Percentiles rank a stretch among this genome's conserved stretches.
Conservation (phyloP, 2,888 invertebrate species). For the Stenodema calcarata region DNA sequence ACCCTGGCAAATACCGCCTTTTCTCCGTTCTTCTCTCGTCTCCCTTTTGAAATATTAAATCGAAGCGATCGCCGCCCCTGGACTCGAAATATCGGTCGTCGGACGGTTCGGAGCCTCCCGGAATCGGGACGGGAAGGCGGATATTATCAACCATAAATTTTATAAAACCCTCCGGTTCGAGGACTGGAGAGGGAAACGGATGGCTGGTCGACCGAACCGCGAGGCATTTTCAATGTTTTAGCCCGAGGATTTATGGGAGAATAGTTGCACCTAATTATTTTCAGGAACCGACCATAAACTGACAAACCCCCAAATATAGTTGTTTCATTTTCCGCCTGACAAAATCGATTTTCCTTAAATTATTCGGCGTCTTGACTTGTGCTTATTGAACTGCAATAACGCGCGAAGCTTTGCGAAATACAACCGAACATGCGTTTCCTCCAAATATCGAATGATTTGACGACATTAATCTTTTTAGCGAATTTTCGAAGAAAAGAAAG, state of each 20-base stretch:
- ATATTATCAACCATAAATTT: neutral
- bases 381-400: too few species aligned
- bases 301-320: neutral
- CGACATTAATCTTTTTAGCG: too few species aligned
- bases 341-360: too few species aligned
- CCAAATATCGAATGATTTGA: too few species aligned
- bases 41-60: neutral
- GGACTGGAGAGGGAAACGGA: neutral
- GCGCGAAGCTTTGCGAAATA: too few species aligned
- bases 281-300: neutral
- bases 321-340: too few species aligned
- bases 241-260: neutral
- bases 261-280: neutral
- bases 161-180: neutral
- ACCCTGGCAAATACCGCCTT: neutral
- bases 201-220: neutral
- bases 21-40: too few species aligned
- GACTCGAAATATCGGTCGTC: neutral
- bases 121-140: neutral
- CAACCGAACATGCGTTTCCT: too few species aligned
- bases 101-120: neutral
- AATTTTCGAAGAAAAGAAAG: too few species aligned
- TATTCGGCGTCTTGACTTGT: too few species aligned
- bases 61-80: neutral
- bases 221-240: neutral